These are phyloP conservation scores for Aradophagus sp. DNA, from an alignment of 1,140 invertebrate species.

Conservation along the genomic window DNA sequence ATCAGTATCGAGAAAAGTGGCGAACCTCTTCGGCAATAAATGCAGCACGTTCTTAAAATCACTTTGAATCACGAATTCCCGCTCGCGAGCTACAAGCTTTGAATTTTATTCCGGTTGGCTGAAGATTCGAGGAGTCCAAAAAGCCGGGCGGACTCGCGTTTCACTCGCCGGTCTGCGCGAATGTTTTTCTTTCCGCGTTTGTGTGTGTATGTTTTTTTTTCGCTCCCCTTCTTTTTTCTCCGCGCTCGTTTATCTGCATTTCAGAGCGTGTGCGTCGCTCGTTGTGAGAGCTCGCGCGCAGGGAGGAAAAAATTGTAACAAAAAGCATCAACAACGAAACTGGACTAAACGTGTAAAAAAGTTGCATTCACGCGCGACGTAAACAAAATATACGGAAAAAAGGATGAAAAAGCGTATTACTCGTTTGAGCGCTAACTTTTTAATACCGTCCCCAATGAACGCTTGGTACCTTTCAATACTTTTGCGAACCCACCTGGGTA, in stretches of 20 bases:
- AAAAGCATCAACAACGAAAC: constrained; percentile 24
- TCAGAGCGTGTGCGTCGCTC: constrained; percentile 19
- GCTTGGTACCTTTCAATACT: constrained; percentile 16
- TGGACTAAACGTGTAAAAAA: constrained; percentile 20
- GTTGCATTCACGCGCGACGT: constrained; percentile 6
- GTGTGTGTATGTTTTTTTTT: too few species aligned
- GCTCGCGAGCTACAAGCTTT: constrained; percentile 5
- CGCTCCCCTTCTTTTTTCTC: too few species aligned
- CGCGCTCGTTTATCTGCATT: constrained; percentile 36
- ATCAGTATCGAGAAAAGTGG: constrained; percentile 5
- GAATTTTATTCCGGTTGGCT: constrained; percentile 22
- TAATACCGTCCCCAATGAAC: constrained; percentile 14
- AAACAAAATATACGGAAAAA: constrained; percentile 14
- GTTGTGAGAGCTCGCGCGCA: constrained; percentile 8
- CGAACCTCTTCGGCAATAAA: constrained; percentile 5
- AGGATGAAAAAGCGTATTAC: constrained; percentile 29
- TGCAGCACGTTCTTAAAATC: constrained; percentile 14
- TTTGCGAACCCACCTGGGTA: constrained; percentile 10
- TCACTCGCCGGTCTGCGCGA: constrained; percentile 13
- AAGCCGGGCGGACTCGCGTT: constrained; percentile 6
- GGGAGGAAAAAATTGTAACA: too few species aligned
- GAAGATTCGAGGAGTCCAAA: constrained; percentile 28
- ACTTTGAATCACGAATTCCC: constrained; percentile 8
- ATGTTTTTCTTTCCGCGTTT: too few species aligned
- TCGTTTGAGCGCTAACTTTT: constrained; percentile 35